A percentile compares a stretch with the other conserved stretches of the same genome.
These are phyloP conservation scores for Cinclus cinclus DNA, from an alignment of 2,113 vertebrate species.

Conservation along the genomic window DNA sequence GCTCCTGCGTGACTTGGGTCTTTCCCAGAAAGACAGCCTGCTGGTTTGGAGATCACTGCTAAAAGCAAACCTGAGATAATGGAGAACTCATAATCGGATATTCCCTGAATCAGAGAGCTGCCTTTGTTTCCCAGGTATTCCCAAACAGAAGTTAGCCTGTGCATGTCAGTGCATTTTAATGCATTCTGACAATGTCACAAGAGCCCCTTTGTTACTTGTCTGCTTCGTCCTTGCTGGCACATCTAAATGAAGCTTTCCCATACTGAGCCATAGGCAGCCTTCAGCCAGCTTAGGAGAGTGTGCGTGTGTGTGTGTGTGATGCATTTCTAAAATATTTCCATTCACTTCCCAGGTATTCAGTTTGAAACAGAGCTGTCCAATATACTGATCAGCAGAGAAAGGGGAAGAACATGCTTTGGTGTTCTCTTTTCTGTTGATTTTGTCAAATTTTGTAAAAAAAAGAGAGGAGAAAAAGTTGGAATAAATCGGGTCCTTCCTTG, in stretches of 20 bases:
- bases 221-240: conserved; percentile 1
- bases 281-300: background rate
- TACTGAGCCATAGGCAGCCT: background rate
- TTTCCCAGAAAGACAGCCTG: conserved; percentile 1
- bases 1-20: background rate
- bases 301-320: background rate
- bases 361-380: background rate
- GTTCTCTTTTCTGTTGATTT: background rate
- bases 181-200: conserved; percentile 43
- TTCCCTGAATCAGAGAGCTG: background rate
- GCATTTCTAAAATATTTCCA: background rate
- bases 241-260: conserved; percentile 16
- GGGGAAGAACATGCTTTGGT: background rate
- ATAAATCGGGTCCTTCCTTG: background rate
- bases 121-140: conserved; percentile 56
- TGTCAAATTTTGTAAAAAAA: background rate
- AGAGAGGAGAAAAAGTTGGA: background rate
- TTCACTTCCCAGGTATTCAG: background rate
- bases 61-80: conserved; percentile 33
- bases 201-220: conserved; percentile 46
- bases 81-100: background rate
- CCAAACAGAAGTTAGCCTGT: conserved; percentile 26
- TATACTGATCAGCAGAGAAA: background rate
- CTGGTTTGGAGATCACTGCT: conserved; percentile 7
- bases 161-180: conserved; percentile 49